These are phyloP conservation scores for Podocnemis expansa DNA, from an alignment of 2,113 vertebrate genomes.

Conservation along the genomic window DNA sequence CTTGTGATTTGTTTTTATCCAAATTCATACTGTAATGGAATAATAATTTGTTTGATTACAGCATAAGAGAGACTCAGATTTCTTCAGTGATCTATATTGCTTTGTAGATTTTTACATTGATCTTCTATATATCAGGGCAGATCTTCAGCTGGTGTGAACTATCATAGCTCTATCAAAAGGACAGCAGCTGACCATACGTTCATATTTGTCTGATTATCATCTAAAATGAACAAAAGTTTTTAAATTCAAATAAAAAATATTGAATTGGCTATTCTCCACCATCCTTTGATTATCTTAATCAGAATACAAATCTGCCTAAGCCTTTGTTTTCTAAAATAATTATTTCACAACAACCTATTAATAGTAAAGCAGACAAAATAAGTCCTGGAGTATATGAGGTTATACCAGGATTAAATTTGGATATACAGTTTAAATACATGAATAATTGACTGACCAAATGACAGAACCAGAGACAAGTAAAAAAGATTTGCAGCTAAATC, in stretches of 20 bases:
- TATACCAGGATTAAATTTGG: neutral
- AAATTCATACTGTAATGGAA: neutral
- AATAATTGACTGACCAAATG: neutral
- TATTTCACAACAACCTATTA: neutral
- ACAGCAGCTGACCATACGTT: neutral
- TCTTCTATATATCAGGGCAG: neutral
- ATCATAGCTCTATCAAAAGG: neutral
- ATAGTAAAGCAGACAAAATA: neutral
- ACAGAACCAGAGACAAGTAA: neutral
- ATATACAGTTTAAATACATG: neutral
- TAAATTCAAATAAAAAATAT: neutral
- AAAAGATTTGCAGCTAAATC: neutral
- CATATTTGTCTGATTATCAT: neutral
- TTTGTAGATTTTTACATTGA: rapidly evolving
- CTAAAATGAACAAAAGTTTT: neutral
- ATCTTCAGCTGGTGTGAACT: neutral
- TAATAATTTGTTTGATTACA: neutral
- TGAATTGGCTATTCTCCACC: neutral
- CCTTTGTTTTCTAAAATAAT: neutral
- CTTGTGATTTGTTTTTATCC: neutral
- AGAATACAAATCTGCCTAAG: neutral
- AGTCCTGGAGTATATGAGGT: neutral
- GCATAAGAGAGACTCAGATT: rapidly evolving
- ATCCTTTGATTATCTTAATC: neutral
- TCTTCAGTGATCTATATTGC: neutral